Conservation (phyloP, 2,888 invertebrate species). For the Drosophila mettleri region DNA sequence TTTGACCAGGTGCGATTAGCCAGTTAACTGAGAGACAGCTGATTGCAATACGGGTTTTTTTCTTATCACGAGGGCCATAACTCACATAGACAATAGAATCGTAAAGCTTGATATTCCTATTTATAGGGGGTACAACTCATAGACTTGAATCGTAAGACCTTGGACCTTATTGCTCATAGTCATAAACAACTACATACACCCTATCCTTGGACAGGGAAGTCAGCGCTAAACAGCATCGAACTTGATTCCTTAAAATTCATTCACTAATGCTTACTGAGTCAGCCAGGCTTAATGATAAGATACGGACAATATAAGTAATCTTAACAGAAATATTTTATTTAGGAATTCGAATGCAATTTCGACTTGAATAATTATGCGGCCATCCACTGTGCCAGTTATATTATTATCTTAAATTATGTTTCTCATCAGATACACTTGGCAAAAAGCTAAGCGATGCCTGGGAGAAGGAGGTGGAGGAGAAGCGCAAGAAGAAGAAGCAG, state of each 20-base stretch:
- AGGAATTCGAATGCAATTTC: too few species aligned
- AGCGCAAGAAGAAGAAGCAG: slow-evolving; percentile 82
- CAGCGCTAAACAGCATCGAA: too few species aligned
- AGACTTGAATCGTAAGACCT: slow-evolving; percentile 1
- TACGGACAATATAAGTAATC: too few species aligned
- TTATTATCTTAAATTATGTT: not conserved
- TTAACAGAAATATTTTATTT: too few species aligned
- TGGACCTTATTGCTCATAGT: not conserved
- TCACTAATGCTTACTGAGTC: too few species aligned
- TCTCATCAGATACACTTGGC: slow-evolving; percentile 85
- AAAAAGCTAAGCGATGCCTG: slow-evolving; percentile 87
- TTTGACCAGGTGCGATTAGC: slow-evolving; percentile 30
- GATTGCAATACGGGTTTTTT: slow-evolving; percentile 3
- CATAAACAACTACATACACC: not conserved
- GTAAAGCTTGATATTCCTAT: slow-evolving; percentile 14
- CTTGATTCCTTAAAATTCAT: too few species aligned
- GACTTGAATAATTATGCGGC: not conserved
- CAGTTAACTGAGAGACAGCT: slow-evolving; percentile 32
- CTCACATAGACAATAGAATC: slow-evolving; percentile 28
- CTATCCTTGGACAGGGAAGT: not conserved
- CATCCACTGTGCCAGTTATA: not conserved
- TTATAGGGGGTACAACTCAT: slow-evolving; percentile 33
- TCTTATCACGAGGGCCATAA: slow-evolving; percentile 21
- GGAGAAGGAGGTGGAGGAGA: slow-evolving; percentile 86
- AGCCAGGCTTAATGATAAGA: too few species aligned